phyloP scores from a whole-genome alignment of 2,888 invertebrate species.

The Caenorhabditis becei region DNA sequence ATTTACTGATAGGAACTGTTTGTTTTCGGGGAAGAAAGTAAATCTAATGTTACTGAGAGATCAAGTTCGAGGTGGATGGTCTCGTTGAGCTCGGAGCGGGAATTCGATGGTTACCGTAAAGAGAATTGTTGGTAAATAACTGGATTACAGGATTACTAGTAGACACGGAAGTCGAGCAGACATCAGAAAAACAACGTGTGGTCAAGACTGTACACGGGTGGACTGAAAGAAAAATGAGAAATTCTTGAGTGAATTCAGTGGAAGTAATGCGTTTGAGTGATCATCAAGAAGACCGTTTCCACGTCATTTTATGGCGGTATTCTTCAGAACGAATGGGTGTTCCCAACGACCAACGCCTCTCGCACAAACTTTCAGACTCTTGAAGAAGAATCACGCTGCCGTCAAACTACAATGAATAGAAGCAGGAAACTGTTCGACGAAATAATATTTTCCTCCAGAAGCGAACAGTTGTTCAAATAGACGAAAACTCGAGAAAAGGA shows the following conservation, averaged over 20 bases:
- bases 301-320: slow-evolving; percentile 36
- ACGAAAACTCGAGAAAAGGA: slow-evolving; percentile 4
- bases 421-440: background rate
- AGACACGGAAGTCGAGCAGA: too few relatives aligned
- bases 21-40: background rate
- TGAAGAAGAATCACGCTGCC: background rate
- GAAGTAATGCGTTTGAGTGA: slow-evolving; percentile 36
- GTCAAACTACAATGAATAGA: slow-evolving; percentile 28
- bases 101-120: too few relatives aligned
- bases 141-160: too few relatives aligned
- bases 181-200: too few relatives aligned
- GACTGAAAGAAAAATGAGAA: background rate
- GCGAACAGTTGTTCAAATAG: slow-evolving; percentile 51
- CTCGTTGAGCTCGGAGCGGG: background rate
- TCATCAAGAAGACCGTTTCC: slow-evolving; percentile 10
- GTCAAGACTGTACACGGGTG: background rate
- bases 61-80: background rate
- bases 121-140: too few relatives aligned
- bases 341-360: slow-evolving; percentile 2
- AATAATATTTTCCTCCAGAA: slow-evolving; percentile 26
- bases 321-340: slow-evolving; percentile 22
- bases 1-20: slow-evolving; percentile 10
- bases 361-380: background rate
- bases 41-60: slow-evolving; percentile 3
- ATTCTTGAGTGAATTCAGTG: slow-evolving; percentile 33